These are phyloP conservation scores for Nymphicus hollandicus DNA, from an alignment of 2,113 vertebrate species.

Conservation along the genomic window DNA sequence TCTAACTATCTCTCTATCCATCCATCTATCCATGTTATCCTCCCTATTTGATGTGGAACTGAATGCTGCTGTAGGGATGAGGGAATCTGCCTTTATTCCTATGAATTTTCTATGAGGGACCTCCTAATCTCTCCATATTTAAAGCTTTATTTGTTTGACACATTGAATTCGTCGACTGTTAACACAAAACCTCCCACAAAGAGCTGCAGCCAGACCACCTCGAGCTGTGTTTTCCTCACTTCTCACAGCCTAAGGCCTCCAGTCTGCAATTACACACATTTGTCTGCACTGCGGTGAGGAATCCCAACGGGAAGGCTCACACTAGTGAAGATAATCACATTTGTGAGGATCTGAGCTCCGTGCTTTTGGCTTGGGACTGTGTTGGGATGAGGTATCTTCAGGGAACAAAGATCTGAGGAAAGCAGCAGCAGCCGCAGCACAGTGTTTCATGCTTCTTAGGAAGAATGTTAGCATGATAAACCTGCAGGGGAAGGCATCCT, in stretches of 20 bases:
- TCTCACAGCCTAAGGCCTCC: neutral
- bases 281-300: neutral
- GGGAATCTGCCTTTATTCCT: neutral
- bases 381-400: neutral
- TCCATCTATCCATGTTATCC: neutral
- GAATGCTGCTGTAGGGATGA: rapidly evolving
- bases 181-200: constrained; percentile 17
- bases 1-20: neutral
- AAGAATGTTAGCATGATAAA: neutral
- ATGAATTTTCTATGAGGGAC: neutral
- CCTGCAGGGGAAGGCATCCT: neutral
- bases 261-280: constrained; percentile 20
- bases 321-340: neutral
- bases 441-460: neutral
- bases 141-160: constrained; percentile 35
- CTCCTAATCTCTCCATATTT: neutral
- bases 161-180: neutral
- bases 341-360: neutral
- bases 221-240: constrained; percentile 1
- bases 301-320: neutral
- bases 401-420: neutral
- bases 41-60: neutral
- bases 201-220: neutral
- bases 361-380: neutral
- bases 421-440: neutral